Conservation (phyloP, 1,140 invertebrate species). For the Coenobita brevimanus region DNA sequence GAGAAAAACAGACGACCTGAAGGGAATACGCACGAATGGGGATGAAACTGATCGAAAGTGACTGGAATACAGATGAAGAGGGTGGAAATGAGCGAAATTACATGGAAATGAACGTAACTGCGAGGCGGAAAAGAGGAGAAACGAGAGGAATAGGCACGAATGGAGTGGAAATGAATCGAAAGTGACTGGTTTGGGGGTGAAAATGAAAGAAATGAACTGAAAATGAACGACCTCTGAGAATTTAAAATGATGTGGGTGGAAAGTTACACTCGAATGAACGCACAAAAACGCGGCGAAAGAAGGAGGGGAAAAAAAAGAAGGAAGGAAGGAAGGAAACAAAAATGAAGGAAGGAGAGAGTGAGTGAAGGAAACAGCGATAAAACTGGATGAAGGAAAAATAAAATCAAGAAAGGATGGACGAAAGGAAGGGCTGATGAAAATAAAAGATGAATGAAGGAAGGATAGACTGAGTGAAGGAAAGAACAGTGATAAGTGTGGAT, state of each 20-base stretch:
- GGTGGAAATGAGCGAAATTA: neutral
- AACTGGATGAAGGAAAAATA: too few species aligned
- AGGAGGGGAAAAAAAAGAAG: neutral
- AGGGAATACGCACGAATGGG: neutral
- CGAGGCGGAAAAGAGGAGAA: neutral
- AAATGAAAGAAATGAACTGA: too few species aligned
- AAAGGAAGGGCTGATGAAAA: slow-evolving; percentile 1
- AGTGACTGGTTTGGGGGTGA: too few species aligned
- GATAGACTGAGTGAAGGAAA: too few species aligned
- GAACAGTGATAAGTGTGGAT: neutral
- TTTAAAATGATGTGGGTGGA: too few species aligned
- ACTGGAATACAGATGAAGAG: neutral
- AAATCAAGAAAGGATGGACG: too few species aligned
- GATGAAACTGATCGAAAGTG: neutral
- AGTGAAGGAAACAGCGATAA: too few species aligned
- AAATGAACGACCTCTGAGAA: too few species aligned
- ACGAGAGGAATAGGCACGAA: neutral
- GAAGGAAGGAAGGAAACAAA: neutral
- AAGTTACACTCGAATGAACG: too few species aligned
- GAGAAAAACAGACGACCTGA: neutral
- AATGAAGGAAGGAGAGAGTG: neutral
- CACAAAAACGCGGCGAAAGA: too few species aligned
- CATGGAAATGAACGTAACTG: neutral
- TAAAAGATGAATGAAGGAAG: neutral
- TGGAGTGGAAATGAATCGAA: too few species aligned